Evolutionary conservation across 2,113 vertebrate species (phyloP).

Genomic region (cat (Felis catus)): DNA sequence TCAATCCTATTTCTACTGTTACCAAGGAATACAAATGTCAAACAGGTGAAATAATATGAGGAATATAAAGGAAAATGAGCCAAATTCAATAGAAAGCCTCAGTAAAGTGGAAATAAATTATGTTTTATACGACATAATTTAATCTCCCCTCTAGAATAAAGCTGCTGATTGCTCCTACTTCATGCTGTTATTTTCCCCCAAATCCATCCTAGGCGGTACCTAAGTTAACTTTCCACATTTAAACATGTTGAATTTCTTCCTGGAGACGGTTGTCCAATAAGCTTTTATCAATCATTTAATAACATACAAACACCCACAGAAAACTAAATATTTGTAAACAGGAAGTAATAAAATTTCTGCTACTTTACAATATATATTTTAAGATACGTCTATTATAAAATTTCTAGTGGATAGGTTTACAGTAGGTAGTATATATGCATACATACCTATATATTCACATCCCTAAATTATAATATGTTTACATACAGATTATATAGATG

Average conservation of each 20-base stretch:
- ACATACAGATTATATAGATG: not conserved
- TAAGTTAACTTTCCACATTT: not conserved
- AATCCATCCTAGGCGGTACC: not conserved
- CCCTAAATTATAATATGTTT: not conserved
- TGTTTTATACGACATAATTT: not conserved
- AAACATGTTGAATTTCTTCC: not conserved
- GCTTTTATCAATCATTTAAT: not conserved
- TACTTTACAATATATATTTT: not conserved
- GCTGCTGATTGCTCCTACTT: not conserved
- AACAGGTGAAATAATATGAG: not conserved
- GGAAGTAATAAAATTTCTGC: not conserved
- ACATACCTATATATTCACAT: not conserved
- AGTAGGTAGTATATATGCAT: not conserved
- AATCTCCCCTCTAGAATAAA: not conserved
- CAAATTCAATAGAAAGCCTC: not conserved
- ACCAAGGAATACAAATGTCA: not conserved
- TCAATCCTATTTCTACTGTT: not conserved
- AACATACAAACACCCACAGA: not conserved
- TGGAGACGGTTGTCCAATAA: not conserved
- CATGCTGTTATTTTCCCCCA: not conserved
- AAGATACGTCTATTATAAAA: not conserved
- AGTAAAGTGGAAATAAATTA: not conserved
- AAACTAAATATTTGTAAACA: not conserved
- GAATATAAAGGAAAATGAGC: not conserved
- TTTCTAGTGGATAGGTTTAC: not conserved